These are phyloP conservation scores for Catostomus latipinnis DNA, from an alignment of 2,797 vertebrate species.

Conservation along the genomic window DNA sequence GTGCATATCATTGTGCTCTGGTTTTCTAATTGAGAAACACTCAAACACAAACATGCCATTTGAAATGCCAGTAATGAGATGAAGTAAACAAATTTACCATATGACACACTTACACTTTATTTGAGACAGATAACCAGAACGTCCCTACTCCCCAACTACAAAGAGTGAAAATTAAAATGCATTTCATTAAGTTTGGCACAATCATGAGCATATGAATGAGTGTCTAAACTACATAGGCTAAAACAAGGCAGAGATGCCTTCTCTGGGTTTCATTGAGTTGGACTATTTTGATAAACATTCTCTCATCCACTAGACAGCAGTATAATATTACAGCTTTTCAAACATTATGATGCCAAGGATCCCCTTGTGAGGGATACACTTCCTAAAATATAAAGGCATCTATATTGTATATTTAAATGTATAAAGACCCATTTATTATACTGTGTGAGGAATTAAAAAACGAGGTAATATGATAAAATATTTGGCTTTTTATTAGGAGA, in stretches of 20 bases:
- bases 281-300: not conserved
- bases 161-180: slow-evolving; percentile 34
- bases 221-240: slow-evolving; percentile 20
- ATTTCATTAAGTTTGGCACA: slow-evolving; percentile 18
- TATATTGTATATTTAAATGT: no score
- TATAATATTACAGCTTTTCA: not conserved
- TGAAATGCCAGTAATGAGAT: slow-evolving; percentile 58
- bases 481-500: no score
- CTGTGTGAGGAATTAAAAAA: no score
- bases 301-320: slow-evolving; percentile 16
- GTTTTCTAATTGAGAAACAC: slow-evolving; percentile 33
- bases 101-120: slow-evolving; percentile 45
- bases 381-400: no score
- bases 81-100: slow-evolving; percentile 58
- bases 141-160: not conserved
- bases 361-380: no score
- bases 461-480: no score
- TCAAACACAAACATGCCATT: slow-evolving; percentile 25
- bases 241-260: slow-evolving; percentile 11
- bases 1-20: slow-evolving; percentile 52
- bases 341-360: no score
- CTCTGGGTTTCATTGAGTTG: not conserved
- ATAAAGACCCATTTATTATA: no score
- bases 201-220: not conserved
- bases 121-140: slow-evolving; percentile 9